Percentiles rank a stretch among this genome's conserved stretches.
These are phyloP conservation scores for Ivindomyrus marchei DNA, from an alignment of 2,113 vertebrate genomes.

Conservation along the genomic window DNA sequence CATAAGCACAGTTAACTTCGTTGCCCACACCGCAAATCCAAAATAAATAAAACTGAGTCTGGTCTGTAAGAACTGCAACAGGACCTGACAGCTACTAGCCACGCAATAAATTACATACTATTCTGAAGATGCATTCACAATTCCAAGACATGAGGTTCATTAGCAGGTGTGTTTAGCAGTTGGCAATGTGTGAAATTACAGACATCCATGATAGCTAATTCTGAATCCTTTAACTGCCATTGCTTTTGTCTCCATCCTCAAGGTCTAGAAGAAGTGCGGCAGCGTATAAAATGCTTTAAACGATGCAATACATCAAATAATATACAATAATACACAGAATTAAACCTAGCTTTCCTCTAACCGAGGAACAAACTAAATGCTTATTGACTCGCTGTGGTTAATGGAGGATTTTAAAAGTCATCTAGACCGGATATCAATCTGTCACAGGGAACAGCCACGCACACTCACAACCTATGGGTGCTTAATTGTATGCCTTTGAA, in stretches of 20 bases:
- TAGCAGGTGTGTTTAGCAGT: neutral
- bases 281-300: neutral
- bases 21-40: neutral
- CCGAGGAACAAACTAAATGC: neutral
- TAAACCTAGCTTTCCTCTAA: neutral
- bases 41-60: neutral
- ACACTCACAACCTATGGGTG: neutral
- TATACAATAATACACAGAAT: neutral
- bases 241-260: neutral
- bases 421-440: neutral
- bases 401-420: neutral
- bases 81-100: neutral
- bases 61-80: neutral
- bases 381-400: neutral
- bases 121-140: neutral
- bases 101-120: neutral
- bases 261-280: neutral
- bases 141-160: neutral
- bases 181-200: neutral
- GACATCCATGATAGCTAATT: neutral
- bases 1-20: neutral
- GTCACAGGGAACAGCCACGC: neutral
- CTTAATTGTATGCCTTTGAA: neutral
- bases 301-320: neutral
- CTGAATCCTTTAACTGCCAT: neutral